Percentiles rank a stretch among this genome's conserved stretches.
These are phyloP conservation scores for Sciaenops ocellatus DNA, from an alignment of 2,797 vertebrate species.

Conservation along the genomic window DNA sequence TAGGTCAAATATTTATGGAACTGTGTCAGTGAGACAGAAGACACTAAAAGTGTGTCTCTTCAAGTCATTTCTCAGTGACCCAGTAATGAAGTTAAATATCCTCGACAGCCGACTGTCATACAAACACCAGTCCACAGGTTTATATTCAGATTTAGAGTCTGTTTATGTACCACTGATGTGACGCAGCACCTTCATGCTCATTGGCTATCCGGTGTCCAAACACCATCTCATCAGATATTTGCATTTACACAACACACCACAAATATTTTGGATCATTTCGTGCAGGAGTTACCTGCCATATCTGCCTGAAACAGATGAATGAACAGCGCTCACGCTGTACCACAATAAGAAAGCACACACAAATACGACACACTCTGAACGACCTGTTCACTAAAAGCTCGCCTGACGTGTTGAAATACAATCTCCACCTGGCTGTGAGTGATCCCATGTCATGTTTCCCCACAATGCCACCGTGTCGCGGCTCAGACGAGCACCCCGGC, in stretches of 20 bases:
- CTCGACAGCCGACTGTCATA: neutral
- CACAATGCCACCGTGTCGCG: conserved; percentile 48
- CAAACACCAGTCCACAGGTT: neutral
- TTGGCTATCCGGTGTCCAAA: neutral
- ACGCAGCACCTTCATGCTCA: neutral
- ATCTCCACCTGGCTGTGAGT: conserved; percentile 66
- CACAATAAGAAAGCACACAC: conserved; percentile 33
- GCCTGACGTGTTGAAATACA: conserved; percentile 57
- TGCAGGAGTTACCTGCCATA: conserved; percentile 14
- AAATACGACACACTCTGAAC: neutral
- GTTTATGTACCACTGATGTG: neutral
- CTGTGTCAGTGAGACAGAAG: neutral
- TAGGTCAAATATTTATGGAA: neutral
- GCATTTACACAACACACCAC: neutral
- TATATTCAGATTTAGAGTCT: neutral
- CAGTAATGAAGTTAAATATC: neutral
- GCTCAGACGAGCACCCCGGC: conserved; percentile 54
- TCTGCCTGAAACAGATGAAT: conserved; percentile 30
- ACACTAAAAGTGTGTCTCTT: neutral
- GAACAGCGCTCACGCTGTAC: conserved; percentile 8
- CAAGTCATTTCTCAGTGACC: neutral
- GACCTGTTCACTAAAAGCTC: conserved; percentile 44
- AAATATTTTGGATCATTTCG: neutral
- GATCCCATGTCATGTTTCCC: conserved; percentile 72
- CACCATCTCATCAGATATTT: neutral